These are phyloP conservation scores for Drosophila paramelanica DNA, from an alignment of 2,888 invertebrate species.

Conservation along the genomic window DNA sequence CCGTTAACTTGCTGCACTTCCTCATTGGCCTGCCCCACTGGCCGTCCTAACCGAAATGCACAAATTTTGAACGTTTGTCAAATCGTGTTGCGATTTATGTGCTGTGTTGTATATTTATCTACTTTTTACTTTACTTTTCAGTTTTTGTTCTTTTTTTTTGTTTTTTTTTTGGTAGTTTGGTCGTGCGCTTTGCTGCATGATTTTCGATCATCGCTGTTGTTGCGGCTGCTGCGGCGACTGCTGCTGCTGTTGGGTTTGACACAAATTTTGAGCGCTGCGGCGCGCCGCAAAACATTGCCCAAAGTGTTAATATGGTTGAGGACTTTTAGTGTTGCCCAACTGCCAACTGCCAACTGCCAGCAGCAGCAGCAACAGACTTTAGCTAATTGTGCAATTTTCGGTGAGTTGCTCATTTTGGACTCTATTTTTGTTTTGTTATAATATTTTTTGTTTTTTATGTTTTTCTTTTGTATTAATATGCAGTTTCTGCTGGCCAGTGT, in stretches of 20 bases:
- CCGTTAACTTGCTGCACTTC: slow-evolving; percentile 57
- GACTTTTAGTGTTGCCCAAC: slow-evolving; percentile 78
- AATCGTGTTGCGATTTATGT: slow-evolving; percentile 49
- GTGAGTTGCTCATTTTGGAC: slow-evolving; percentile 63
- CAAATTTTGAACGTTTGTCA: slow-evolving; percentile 42
- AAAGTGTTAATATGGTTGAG: slow-evolving; percentile 79
- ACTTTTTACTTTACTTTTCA: slow-evolving; percentile 25
- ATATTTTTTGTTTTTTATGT: slow-evolving; percentile 3
- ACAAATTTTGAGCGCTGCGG: slow-evolving; percentile 72
- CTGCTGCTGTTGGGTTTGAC: slow-evolving; percentile 57
- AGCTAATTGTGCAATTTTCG: slow-evolving; percentile 76
- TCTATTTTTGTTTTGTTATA: slow-evolving; percentile 23
- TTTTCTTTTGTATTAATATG: slow-evolving; percentile 34
- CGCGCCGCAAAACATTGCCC: slow-evolving; percentile 75
- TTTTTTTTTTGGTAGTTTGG: slow-evolving; percentile 15
- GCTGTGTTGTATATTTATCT: slow-evolving; percentile 38
- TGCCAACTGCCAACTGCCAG: slow-evolving; percentile 22
- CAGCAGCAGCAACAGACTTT: slow-evolving; percentile 43
- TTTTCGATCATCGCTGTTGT: slow-evolving; percentile 59
- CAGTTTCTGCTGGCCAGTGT: slow-evolving; percentile 24
- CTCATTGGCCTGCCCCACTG: slow-evolving; percentile 52
- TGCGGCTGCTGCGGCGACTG: slow-evolving; percentile 17
- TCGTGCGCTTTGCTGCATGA: slow-evolving; percentile 68
- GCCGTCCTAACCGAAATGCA: slow-evolving; percentile 32
- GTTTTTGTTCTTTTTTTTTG: slow-evolving; percentile 18